These are phyloP conservation scores for Atherinosoma microstoma DNA, from an alignment of 2,797 vertebrate genomes.

Conservation along the genomic window DNA sequence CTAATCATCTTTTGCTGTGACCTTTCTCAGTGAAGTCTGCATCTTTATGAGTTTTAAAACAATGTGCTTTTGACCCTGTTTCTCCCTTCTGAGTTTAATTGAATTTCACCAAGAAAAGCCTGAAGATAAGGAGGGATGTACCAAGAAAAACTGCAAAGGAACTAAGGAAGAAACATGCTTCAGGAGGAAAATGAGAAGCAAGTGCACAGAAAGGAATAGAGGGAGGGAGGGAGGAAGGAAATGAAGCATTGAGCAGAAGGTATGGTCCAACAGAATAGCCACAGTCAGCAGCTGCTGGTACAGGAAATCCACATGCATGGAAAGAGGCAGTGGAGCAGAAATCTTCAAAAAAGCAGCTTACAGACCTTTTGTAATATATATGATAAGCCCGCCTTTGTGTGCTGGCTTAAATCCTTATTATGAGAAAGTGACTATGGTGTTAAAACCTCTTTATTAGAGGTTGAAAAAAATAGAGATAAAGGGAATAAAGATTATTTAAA, in stretches of 20 bases:
- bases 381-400: not conserved
- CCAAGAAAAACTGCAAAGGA: slow-evolving; percentile 1
- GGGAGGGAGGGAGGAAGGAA: slow-evolving; percentile 11
- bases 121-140: slow-evolving; percentile 23
- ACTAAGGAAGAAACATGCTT: slow-evolving; percentile 2
- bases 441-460: not conserved
- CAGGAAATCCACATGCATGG: slow-evolving; percentile 33
- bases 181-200: slow-evolving; percentile 37
- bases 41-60: slow-evolving; percentile 18
- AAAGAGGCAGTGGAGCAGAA: slow-evolving; percentile 26
- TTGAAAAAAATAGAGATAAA: too few species aligned
- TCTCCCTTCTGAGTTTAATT: slow-evolving; percentile 6
- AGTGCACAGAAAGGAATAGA: not conserved
- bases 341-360: slow-evolving; percentile 22
- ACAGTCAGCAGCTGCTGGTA: slow-evolving; percentile 46
- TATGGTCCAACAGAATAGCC: slow-evolving; percentile 29
- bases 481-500: not conserved
- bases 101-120: slow-evolving; percentile 2
- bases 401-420: slow-evolving; percentile 7
- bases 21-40: not conserved
- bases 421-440: slow-evolving; percentile 12
- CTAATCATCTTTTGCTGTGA: slow-evolving; percentile 6
- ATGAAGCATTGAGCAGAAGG: slow-evolving; percentile 42
- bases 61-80: not conserved
- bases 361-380: slow-evolving; percentile 15